A percentile compares a stretch with the other conserved stretches of the same genome.
Conservation (phyloP, 2,797 vertebrate genomes). For the Sebastes nivosus region DNA sequence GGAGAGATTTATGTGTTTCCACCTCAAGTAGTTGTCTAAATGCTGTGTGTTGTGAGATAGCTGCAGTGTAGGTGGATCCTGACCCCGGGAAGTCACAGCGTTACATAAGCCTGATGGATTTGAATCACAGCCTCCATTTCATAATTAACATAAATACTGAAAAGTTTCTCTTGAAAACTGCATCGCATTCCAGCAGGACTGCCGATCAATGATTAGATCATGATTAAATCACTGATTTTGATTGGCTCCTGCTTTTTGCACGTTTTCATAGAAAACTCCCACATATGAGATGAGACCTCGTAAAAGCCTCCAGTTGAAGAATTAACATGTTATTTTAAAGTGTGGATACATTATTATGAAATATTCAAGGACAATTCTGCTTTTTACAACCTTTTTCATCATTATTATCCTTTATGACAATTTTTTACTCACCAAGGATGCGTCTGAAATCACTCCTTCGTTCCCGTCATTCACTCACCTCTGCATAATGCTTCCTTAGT, state of each 20-base stretch:
- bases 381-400: not conserved
- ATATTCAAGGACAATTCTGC: not conserved
- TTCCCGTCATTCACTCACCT: not conserved
- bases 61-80: constrained; percentile 74
- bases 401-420: not conserved
- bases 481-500: not conserved
- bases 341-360: not conserved
- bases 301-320: constrained; percentile 15
- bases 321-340: constrained; percentile 8
- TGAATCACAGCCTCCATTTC: constrained; percentile 65
- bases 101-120: constrained; percentile 75
- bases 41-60: constrained; percentile 70
- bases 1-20: constrained; percentile 74
- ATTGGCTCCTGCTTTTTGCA: not conserved
- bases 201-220: constrained; percentile 9
- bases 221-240: not conserved
- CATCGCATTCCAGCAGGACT: not conserved
- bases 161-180: constrained; percentile 57
- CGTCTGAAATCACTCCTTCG: not conserved
- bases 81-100: constrained; percentile 70
- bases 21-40: constrained; percentile 75
- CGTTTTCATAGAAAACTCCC: constrained; percentile 19
- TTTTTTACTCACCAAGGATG: not conserved
- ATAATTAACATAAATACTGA: constrained; percentile 59
- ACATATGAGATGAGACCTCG: not conserved